phyloP scores from a whole-genome alignment of 23 tunicate genomes.

The Phallusia fumigata region DNA sequence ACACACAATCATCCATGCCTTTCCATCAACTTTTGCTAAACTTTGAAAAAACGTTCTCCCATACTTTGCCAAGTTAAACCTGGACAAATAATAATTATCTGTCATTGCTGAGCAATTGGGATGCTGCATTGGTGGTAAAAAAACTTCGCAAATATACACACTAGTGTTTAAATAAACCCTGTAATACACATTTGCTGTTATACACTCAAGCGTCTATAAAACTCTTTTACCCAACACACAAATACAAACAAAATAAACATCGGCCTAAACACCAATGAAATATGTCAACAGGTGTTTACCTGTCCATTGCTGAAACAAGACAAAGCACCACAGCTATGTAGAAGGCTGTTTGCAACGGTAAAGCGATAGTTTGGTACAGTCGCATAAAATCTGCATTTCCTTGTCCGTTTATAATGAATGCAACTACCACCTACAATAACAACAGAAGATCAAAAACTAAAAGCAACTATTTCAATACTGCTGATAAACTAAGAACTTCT shows the following conservation, averaged over 20 bases:
- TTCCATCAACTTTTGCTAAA: neutral
- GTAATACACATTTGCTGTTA: too few species aligned
- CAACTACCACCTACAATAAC: constrained; percentile 27
- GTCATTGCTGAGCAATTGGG: too few species aligned
- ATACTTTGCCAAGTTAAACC: constrained; percentile 10
- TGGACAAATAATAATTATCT: neutral
- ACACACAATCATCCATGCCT: constrained; percentile 8
- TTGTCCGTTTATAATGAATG: constrained; percentile 32
- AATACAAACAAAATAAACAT: too few species aligned
- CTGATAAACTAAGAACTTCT: too few species aligned
- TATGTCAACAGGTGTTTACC: too few species aligned
- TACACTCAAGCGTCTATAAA: too few species aligned
- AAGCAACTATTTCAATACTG: too few species aligned
- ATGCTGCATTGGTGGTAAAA: too few species aligned
- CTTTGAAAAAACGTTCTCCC: neutral
- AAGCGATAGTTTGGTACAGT: constrained; percentile 56
- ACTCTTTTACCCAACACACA: too few species aligned
- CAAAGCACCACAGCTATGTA: constrained; percentile 44
- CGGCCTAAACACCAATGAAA: too few species aligned
- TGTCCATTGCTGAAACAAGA: constrained; percentile 70
- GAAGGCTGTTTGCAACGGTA: constrained; percentile 57
- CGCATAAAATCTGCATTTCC: constrained; percentile 43
- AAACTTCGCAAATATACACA: neutral
- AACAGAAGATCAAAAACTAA: neutral
- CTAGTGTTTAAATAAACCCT: too few species aligned